Base-by-base conservation (phyloP, 1,140 invertebrate genomes). In the Meloidogyne chitwoodi region DNA sequence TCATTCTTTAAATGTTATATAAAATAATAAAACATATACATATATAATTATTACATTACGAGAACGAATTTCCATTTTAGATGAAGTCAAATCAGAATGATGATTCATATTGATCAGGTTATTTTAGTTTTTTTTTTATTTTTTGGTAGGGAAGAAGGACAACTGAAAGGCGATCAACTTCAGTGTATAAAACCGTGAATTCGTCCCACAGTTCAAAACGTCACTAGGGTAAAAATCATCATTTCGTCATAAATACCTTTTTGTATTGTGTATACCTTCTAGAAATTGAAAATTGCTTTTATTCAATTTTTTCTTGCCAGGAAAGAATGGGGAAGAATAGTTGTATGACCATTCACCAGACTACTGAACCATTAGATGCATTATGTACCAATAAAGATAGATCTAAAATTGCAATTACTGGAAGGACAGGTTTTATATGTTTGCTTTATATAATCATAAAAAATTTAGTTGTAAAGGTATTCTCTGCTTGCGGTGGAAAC, bases 381-480 rank as follows among this genome's bases (percentile, higher is more conserved):
- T 67, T 80, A 34, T 74, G 56, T 31, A 78, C 74, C 27, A 80
- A 80, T 44, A 80, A 81, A 41, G 68, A 71, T 22, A 56, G 78
- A 14, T 65, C 44, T 29, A 34, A 31, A 41, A 62, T 80, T 62
- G 75, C 80, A 27, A 66, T 80, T 31, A 77, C 78, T 11, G 79
- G 79, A 62, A 67, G 78, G 41, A 64, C 63, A 41, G 64, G 76
- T 77, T 62, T 19, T 66, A 61, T 29, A 41, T 29, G 0, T 29
- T 29, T 27, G 0, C 12, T 16, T 27, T 29, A 65, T 29, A 19
- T 65, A 65, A 81, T 76, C 12, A 34, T n/a, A 24, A n/a, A n/a
- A n/a, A 62, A 27, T 78, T 62, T 56, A 80, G 79, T 80, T 29
- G 48, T 81, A 10, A 82, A 80, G 63, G 72, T 80, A 19, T 80